phyloP scores from a whole-genome alignment of 2,888 invertebrate genomes.

The Hololepta plana region DNA sequence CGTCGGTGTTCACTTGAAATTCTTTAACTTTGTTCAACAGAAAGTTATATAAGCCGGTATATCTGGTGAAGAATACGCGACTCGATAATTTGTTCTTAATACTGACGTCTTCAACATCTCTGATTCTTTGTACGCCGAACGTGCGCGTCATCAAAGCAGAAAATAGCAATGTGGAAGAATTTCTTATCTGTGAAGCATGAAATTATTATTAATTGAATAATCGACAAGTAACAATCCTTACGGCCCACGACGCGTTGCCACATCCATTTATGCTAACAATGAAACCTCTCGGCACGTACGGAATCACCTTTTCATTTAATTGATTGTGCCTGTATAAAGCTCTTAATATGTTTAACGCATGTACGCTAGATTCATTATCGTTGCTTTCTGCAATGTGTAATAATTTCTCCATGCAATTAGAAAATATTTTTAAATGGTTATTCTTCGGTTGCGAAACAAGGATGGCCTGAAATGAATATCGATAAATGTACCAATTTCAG shows the following conservation, averaged over 20 bases:
- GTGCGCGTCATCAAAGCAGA: slow-evolving; percentile 67
- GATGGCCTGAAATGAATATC: slow-evolving; percentile 40
- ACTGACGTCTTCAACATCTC: slow-evolving; percentile 36
- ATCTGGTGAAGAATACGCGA: slow-evolving; percentile 61
- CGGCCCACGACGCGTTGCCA: slow-evolving; percentile 57
- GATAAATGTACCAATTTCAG: slow-evolving; percentile 1
- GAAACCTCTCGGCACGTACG: slow-evolving; percentile 51
- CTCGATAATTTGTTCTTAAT: slow-evolving; percentile 54
- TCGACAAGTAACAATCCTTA: slow-evolving; percentile 25
- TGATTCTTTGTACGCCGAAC: slow-evolving; percentile 64
- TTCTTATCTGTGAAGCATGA: slow-evolving; percentile 51
- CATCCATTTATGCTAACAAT: slow-evolving; percentile 57
- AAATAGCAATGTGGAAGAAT: slow-evolving; percentile 71
- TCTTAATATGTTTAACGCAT: slow-evolving; percentile 74
- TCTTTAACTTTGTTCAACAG: slow-evolving; percentile 20
- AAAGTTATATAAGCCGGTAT: slow-evolving; percentile 42
- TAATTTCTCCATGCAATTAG: slow-evolving; percentile 36
- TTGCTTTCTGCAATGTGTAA: slow-evolving; percentile 27
- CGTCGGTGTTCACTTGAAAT: background rate
- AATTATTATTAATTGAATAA: slow-evolving; percentile 5
- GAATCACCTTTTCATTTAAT: slow-evolving; percentile 50
- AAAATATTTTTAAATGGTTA: slow-evolving; percentile 36
- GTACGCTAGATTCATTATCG: slow-evolving; percentile 37
- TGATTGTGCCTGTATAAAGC: slow-evolving; percentile 61
- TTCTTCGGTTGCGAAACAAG: slow-evolving; percentile 53